Base-by-base conservation (phyloP, 2,888 invertebrate species). In the Hermaeophaga mercurialis region DNA sequence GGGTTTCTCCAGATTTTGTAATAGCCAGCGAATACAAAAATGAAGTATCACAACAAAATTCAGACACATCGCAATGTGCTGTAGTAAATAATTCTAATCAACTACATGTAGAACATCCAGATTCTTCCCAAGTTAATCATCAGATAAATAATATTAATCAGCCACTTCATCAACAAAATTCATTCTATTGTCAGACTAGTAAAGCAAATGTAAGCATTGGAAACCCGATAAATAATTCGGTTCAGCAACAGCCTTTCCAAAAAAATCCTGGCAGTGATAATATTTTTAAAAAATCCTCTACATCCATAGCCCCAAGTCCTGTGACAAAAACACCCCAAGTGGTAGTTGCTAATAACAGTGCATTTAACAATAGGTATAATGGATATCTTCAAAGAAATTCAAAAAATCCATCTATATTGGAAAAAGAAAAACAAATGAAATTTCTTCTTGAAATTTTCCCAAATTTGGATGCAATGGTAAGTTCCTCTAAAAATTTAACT, bases 401-500 rank as follows among this genome's bases (percentile, higher is more conserved):
- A 45, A 72, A 71, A 52, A 72, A 69, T 52, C 70, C 69, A 11
- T 65, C 66, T 4, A 69, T 75, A 36, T 44, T 78, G 36, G 78
- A 83, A n/a, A 82, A 82, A 62, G 84, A 85, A 66, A 79, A 82
- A 48, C 79, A 84, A 59, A 82, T 86, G 70, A 80, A 82, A 70
- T 85, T 85, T 73, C 81, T 87, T 76, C 75, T 81, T 60, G 81
- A 83, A 70, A 83, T 84, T 77, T 86, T 85, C 68, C 86, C 87
- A 3, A 80, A 82, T 53, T 77, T 84, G 64, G 81, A 84, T 60
- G 80, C 82, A 22, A 76, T 82, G 76, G 87, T 86, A 75, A 54
- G 38, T 24, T n/a, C 6, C 6, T 22, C n/a, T n/a, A n/a, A n/a
- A n/a, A n/a, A n/a, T n/a, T n/a, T n/a, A n/a, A n/a, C n/a, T n/a